Evolutionary conservation across 2,797 vertebrate species (phyloP).

Genomic region (Cossypha dichroa): DNA sequence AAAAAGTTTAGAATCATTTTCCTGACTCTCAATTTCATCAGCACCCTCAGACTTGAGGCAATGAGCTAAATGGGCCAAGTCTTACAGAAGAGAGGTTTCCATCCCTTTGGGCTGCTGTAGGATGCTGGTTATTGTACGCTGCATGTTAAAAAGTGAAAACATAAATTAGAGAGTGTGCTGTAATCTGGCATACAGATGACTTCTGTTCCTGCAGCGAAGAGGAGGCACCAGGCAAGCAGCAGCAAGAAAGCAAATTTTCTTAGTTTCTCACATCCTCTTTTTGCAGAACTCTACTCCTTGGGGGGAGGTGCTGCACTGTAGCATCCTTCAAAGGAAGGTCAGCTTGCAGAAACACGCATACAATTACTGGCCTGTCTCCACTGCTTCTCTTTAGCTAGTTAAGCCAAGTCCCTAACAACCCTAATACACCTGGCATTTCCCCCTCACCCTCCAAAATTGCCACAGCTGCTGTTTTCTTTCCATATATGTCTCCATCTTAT

Average conservation of each 20-base stretch:
- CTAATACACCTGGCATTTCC: background rate
- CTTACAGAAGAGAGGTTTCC: background rate
- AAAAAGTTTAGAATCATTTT: background rate
- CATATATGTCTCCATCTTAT: background rate
- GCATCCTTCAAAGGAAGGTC: background rate
- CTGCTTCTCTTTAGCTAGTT: background rate
- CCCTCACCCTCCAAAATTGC: background rate
- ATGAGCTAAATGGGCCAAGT: background rate
- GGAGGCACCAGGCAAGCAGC: background rate
- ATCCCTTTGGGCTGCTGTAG: background rate
- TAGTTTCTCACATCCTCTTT: background rate
- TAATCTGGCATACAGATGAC: background rate
- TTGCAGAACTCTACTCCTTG: background rate
- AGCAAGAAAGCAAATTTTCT: background rate
- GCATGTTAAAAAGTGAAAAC: background rate
- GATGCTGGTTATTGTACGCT: background rate
- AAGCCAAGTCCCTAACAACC: background rate
- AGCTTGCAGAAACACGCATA: background rate
- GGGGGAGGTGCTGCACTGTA: background rate
- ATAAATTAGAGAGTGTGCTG: background rate
- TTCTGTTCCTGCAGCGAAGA: background rate
- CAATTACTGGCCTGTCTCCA: background rate
- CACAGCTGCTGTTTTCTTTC: background rate
- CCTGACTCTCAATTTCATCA: background rate
- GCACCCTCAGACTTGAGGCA: accelerated